phyloP scores from a whole-genome alignment of 2,888 invertebrate genomes.

The Entomobrya multifasciata region DNA sequence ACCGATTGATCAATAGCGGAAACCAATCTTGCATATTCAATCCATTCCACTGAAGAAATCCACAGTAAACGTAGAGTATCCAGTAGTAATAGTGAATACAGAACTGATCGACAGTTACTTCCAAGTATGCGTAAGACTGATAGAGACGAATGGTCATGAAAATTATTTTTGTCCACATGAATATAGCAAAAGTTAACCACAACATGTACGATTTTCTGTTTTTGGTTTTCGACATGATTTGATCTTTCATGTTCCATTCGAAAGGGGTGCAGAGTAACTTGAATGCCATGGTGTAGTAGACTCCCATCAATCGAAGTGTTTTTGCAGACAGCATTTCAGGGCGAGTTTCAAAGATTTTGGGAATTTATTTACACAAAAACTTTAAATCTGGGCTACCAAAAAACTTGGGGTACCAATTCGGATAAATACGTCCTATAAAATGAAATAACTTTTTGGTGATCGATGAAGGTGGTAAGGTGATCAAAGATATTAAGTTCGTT shows the following conservation, averaged over 20 bases:
- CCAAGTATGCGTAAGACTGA: constrained; percentile 52
- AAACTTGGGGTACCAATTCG: no score
- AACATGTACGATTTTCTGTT: neutral
- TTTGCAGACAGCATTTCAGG: constrained; percentile 50
- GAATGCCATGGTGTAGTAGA: constrained; percentile 49
- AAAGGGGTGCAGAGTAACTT: constrained; percentile 43
- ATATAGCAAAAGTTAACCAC: constrained; percentile 41
- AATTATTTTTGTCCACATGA: constrained; percentile 66
- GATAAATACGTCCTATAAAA: no score
- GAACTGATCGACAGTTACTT: constrained; percentile 50
- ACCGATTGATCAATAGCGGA: constrained; percentile 61
- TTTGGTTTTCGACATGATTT: constrained; percentile 31
- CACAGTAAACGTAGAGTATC: constrained; percentile 59
- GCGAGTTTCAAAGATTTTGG: no score
- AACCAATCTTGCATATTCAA: constrained; percentile 44
- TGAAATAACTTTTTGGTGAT: no score
- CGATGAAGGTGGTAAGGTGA: no score
- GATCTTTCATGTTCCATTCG: constrained; percentile 48
- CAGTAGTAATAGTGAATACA: constrained; percentile 65
- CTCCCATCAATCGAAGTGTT: constrained; percentile 55
- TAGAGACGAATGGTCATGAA: constrained; percentile 53
- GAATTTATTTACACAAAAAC: no score
- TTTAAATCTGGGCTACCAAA: no score
- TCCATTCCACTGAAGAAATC: constrained; percentile 51
- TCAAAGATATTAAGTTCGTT: no score